Evolutionary conservation across 1,140 invertebrate genomes (phyloP).

Genomic region (Homarus americanus): DNA sequence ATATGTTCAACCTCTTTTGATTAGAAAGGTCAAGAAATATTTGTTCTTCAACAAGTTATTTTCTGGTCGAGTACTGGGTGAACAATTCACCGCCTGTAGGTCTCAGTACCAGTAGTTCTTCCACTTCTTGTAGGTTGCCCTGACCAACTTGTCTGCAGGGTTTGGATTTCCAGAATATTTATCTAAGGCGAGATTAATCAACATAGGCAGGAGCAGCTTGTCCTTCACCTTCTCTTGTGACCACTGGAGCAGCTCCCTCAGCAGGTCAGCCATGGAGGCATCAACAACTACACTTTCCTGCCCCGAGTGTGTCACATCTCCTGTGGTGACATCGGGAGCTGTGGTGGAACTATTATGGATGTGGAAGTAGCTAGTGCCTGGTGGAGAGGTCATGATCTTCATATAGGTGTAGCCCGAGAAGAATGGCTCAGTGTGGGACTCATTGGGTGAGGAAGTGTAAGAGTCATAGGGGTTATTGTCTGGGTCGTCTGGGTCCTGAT

Average conservation of each 20-base stretch:
- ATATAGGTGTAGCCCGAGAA: conserved; percentile 38
- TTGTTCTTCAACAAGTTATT: neutral
- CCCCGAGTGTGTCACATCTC: neutral
- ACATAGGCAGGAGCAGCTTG: conserved; percentile 36
- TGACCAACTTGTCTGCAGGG: conserved; percentile 46
- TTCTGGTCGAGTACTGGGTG: neutral
- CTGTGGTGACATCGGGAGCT: too few species aligned
- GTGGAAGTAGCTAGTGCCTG: conserved; percentile 7
- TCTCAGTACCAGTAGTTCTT: conserved; percentile 39
- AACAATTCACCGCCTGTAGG: neutral
- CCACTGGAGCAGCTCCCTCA: conserved; percentile 34
- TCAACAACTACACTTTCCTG: neutral
- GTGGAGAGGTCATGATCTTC: conserved; percentile 43
- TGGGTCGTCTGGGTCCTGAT: conserved; percentile 12
- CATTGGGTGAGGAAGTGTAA: conserved; percentile 1
- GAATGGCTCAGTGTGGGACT: neutral
- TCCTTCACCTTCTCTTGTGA: conserved; percentile 50
- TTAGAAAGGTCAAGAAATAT: too few species aligned
- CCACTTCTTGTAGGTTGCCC: conserved; percentile 49
- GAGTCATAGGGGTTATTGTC: neutral
- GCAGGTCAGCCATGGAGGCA: neutral
- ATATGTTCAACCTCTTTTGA: too few species aligned
- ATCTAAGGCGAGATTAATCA: conserved; percentile 32
- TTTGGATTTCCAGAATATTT: conserved; percentile 34
- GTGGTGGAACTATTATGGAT: neutral